These are phyloP conservation scores for Microctenopoma steveboyesi DNA, from an alignment of 2,797 vertebrate genomes.

Conservation along the genomic window DNA sequence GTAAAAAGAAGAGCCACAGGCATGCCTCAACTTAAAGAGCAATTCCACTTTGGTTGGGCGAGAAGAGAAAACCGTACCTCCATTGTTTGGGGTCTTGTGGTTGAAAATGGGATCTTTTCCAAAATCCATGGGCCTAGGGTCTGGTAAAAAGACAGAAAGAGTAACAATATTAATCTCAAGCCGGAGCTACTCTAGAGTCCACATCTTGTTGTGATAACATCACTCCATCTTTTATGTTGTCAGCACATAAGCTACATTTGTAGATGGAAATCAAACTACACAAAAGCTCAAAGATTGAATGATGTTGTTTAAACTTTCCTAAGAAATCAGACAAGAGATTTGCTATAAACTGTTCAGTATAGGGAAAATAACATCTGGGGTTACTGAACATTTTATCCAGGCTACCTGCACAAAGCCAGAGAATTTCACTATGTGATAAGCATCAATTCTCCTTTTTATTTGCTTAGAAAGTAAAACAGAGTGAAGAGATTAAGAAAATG, in stretches of 20 bases:
- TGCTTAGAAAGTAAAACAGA: constrained; percentile 49
- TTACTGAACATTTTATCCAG: constrained; percentile 33
- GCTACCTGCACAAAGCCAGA: constrained; percentile 40
- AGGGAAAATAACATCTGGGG: constrained; percentile 27
- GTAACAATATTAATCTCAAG: constrained; percentile 44
- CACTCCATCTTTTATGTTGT: constrained; percentile 20
- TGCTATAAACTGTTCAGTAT: constrained; percentile 11
- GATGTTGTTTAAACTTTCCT: constrained; percentile 43
- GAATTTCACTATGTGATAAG: constrained; percentile 55
- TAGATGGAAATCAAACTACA: constrained; percentile 47
- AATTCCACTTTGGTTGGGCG: constrained; percentile 33
- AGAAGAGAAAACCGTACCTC: constrained; percentile 74
- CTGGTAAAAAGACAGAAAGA: constrained; percentile 69
- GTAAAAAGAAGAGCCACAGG: constrained; percentile 52
- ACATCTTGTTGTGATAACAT: constrained; percentile 38
- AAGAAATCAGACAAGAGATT: constrained; percentile 43
- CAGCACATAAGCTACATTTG: constrained; percentile 35
- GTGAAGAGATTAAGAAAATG: constrained; percentile 31
- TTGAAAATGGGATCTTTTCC: constrained; percentile 79
- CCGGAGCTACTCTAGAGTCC: constrained; percentile 23
- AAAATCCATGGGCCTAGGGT: constrained; percentile 80
- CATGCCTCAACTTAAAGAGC: constrained; percentile 49
- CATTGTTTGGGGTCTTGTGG: constrained; percentile 71
- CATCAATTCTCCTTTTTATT: constrained; percentile 32
- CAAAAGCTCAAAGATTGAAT: constrained; percentile 28